phyloP scores from a whole-genome alignment of 2,888 invertebrate species.

The Gymnoscelis rufifasciata region DNA sequence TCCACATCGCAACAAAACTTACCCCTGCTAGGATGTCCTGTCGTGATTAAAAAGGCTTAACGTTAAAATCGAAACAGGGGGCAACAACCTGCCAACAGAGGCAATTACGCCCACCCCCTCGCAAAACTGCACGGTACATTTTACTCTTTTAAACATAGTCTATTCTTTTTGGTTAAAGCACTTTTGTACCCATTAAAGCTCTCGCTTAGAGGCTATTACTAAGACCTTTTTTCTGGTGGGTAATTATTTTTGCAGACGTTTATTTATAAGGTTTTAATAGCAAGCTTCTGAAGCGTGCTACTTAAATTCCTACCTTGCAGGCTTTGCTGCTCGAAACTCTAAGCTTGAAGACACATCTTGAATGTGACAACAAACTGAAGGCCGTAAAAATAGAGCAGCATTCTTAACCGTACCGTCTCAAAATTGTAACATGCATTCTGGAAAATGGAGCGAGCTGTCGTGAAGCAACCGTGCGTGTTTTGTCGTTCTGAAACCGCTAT shows the following conservation, averaged over 20 bases:
- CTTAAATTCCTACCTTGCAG: too few species aligned
- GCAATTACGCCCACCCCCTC: conserved; percentile 2
- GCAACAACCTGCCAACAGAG: conserved; percentile 13
- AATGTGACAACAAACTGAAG: not conserved
- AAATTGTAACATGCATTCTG: not conserved
- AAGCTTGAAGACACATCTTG: not conserved
- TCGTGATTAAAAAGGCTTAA: conserved; percentile 9
- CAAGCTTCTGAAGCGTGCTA: too few species aligned
- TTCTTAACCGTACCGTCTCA: not conserved
- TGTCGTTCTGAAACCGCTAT: conserved; percentile 2
- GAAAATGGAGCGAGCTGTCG: not conserved
- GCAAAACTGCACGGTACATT: conserved; percentile 4
- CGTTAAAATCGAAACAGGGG: conserved; percentile 13
- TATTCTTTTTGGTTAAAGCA: too few species aligned
- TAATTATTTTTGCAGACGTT: too few species aligned
- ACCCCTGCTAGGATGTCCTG: conserved; percentile 2
- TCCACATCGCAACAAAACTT: conserved; percentile 2
- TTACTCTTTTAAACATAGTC: too few species aligned
- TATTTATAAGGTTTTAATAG: too few species aligned
- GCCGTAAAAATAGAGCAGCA: not conserved
- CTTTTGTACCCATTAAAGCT: too few species aligned
- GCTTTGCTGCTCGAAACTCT: too few species aligned
- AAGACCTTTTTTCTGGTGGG: too few species aligned
- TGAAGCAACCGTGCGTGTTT: conserved; percentile 2
- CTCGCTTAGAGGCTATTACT: too few species aligned